Base-by-base conservation (phyloP, 2,113 vertebrate genomes). In the Hippocampus mohnikei region DNA sequence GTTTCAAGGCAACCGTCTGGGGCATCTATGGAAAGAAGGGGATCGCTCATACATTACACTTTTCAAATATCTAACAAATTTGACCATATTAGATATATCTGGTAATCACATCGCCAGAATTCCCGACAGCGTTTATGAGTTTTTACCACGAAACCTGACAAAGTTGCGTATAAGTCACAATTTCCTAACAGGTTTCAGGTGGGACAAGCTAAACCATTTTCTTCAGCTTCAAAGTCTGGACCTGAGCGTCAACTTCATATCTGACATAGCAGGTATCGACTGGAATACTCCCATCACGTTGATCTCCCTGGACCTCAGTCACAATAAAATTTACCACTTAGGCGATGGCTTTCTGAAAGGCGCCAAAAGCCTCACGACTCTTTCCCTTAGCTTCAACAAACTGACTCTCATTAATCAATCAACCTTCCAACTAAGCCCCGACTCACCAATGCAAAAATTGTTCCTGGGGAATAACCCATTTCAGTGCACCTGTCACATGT, bases 71-170 rank as follows among this genome's bases (percentile, higher is more conserved):
- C 89, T 94, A 1, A 73, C 12, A 9, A 92, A 88, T 73, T 80
- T 95, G 73, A 90, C 83, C 0, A 1, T 79, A 61, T 92, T 95
- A 16, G 91, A 94, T 29, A 82, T 94, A 78, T 93, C 93, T 0
- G 0, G 7, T 0, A 96, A 95, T 44, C 21, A 0, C 0, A 89
- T 94, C 0, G 0, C 0, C 20, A 75, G 18, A 16, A 93, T 94
- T 55, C 85, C 87, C 1, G 0, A 11, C 0, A 2, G 84, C 1
- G 84, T 92, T 41, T 91, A 92, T 72, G 0, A 52, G 63, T 67
- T 81, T 56, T 78, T 93, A 42, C 91, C 93, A 16, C 7, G 0
- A 7, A 88, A 59, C 0, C 88, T 96, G 0, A 88, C 56, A 0
- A 72, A 66, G 58, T 75, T 95, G 1, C 33, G 1, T 58, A 56